Evolutionary conservation across 2,113 vertebrate species (phyloP).

Genomic region (Oreochromis spilurus): DNA sequence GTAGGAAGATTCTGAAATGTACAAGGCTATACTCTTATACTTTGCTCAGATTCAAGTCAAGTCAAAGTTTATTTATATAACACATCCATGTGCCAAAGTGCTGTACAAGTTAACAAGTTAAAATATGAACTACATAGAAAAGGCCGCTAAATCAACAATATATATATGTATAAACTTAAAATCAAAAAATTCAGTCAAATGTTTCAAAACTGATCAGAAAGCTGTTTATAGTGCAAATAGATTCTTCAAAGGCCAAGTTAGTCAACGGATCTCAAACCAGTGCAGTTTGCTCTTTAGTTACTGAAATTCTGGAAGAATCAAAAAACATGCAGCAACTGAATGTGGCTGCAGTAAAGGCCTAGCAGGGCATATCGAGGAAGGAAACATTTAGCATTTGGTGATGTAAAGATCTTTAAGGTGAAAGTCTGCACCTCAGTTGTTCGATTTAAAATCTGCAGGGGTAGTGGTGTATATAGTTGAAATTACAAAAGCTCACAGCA

Average conservation of each 20-base stretch:
- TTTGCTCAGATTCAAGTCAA: background rate
- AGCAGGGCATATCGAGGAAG: background rate
- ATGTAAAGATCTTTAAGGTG: background rate
- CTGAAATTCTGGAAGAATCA: background rate
- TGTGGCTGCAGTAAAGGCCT: background rate
- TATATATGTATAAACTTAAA: background rate
- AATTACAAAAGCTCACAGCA: background rate
- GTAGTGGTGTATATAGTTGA: background rate
- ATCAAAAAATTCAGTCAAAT: rapidly evolving
- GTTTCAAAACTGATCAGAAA: background rate
- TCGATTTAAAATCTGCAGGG: background rate
- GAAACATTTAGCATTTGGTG: background rate
- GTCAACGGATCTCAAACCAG: background rate
- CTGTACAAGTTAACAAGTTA: background rate
- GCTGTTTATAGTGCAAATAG: background rate
- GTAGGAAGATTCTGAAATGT: background rate
- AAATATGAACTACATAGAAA: background rate
- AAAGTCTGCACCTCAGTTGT: background rate
- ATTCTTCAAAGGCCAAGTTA: background rate
- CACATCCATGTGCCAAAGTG: background rate
- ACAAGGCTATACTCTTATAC: background rate
- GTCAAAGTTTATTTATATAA: background rate
- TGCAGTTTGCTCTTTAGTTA: background rate
- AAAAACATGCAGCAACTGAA: rapidly evolving
- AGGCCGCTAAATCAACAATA: background rate